phyloP scores from a whole-genome alignment of 2,113 vertebrate species.

The Silurus asotus region DNA sequence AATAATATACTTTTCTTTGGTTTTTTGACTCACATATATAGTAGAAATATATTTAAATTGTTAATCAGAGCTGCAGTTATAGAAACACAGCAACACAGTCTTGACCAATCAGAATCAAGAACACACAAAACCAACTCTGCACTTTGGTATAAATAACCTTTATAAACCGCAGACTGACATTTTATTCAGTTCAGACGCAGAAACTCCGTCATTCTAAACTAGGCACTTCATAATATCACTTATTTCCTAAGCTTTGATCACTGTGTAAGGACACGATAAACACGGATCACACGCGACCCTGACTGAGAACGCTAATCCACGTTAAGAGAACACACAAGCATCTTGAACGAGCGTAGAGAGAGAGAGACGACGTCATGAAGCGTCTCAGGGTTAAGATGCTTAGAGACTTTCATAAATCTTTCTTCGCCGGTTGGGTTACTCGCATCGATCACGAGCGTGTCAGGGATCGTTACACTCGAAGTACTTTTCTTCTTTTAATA shows the following conservation, averaged over 20 bases:
- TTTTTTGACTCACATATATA: too few species aligned
- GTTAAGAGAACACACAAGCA: background rate
- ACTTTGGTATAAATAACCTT: background rate
- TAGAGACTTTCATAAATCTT: slow-evolving; percentile 30
- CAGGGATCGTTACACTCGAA: background rate
- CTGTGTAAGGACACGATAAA: background rate
- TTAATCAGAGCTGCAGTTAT: background rate
- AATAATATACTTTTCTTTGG: too few species aligned
- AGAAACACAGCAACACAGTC: background rate
- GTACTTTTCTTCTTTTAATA: background rate
- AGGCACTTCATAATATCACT: too few species aligned
- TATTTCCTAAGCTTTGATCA: background rate
- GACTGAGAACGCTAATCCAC: background rate
- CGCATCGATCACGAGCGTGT: background rate
- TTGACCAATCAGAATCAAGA: background rate
- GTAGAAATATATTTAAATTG: background rate
- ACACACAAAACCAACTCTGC: background rate
- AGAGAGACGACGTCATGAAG: slow-evolving; percentile 6
- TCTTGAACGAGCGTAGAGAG: background rate
- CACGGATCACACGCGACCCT: background rate
- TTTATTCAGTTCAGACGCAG: background rate
- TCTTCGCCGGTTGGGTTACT: background rate
- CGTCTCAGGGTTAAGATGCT: slow-evolving; percentile 31
- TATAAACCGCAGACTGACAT: background rate
- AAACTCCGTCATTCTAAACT: background rate